These are phyloP conservation scores for Tipula confusa DNA, from an alignment of 2,888 invertebrate species.

Conservation along the genomic window DNA sequence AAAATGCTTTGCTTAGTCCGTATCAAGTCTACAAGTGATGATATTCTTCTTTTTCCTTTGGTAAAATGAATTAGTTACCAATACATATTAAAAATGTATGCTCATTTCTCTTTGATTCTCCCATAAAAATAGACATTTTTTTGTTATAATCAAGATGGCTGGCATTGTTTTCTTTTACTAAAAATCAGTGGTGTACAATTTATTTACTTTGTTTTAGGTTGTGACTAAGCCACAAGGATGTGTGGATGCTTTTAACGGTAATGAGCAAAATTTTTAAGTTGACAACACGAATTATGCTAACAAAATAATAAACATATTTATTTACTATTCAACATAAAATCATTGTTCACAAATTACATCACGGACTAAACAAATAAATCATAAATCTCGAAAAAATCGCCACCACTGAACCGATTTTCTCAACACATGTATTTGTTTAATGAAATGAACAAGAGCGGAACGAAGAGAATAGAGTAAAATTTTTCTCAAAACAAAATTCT, in stretches of 20 bases:
- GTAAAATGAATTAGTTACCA: not conserved
- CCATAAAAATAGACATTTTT: conserved; percentile 4
- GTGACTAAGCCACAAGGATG: too few relatives aligned
- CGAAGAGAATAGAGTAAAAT: not conserved
- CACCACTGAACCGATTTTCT: not conserved
- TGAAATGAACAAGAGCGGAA: not conserved
- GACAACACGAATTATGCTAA: too few relatives aligned
- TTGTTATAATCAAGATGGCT: conserved; percentile 25
- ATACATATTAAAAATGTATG: not conserved
- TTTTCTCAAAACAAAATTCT: not conserved
- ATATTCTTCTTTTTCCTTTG: conserved; percentile 25
- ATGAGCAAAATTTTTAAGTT: too few relatives aligned
- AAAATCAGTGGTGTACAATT: not conserved
- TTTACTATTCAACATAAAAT: too few relatives aligned
- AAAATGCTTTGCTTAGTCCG: conserved; percentile 25
- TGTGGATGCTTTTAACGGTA: too few relatives aligned
- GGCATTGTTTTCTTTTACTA: not conserved
- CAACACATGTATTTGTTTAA: conserved; percentile 12
- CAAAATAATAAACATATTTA: too few relatives aligned
- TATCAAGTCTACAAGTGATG: conserved; percentile 25
- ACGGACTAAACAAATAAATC: too few relatives aligned
- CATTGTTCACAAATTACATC: too few relatives aligned
- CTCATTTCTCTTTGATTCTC: not conserved
- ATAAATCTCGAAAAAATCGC: too few relatives aligned
- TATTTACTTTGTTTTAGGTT: too few relatives aligned